Percentiles rank a stretch among this genome's conserved stretches.
These are phyloP conservation scores for Eulemur rubriventer DNA, from an alignment of 2,797 vertebrate species.

Conservation along the genomic window DNA sequence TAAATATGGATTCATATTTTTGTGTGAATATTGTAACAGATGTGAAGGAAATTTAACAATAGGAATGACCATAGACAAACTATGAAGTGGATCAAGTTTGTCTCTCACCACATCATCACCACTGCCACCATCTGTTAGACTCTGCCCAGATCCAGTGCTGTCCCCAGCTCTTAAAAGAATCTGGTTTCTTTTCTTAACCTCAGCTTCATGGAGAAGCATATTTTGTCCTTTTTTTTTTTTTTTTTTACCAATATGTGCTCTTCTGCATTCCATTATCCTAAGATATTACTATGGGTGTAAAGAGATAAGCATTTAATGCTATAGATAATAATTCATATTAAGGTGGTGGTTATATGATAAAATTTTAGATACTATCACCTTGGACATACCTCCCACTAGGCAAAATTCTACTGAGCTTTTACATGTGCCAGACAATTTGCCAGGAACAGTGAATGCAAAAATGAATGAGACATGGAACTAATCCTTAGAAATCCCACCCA, in stretches of 20 bases:
- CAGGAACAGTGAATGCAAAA: background rate
- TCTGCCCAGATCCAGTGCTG: background rate
- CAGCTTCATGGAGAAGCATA: background rate
- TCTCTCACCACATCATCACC: background rate
- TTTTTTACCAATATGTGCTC: slow-evolving; percentile 17
- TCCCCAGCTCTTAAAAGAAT: background rate
- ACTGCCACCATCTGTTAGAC: background rate
- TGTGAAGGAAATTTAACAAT: background rate
- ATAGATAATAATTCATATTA: background rate
- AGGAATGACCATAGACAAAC: background rate
- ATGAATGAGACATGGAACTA: background rate
- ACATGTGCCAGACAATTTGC: background rate
- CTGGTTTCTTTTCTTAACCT: background rate
- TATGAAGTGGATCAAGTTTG: background rate
- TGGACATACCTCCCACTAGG: background rate
- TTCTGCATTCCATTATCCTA: slow-evolving; percentile 31
- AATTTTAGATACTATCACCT: background rate
- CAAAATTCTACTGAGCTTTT: background rate
- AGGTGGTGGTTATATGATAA: background rate
- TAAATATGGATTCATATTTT: background rate
- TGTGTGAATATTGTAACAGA: background rate
- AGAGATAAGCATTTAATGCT: background rate
- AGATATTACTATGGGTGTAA: background rate
- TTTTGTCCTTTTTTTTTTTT: slow-evolving; percentile 16
- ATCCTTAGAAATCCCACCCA: background rate